A percentile compares a stretch with the other conserved stretches of the same genome.
Evolutionary conservation across 1,140 invertebrate species (phyloP).

Genomic region (Trypoxylus dichotomus): DNA sequence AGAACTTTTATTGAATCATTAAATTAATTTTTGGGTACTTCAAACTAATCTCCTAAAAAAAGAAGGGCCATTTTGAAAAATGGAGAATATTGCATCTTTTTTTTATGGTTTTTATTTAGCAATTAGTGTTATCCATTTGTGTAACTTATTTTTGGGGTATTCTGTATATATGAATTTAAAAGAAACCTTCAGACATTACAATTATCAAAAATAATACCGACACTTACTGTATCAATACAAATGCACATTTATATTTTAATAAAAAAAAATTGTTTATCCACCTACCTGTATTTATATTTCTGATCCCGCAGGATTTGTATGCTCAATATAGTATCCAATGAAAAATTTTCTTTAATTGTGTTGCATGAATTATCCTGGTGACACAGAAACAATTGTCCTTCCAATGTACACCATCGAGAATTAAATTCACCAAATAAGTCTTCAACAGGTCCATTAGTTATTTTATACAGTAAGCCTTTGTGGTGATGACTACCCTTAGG

Average conservation of each 20-base stretch:
- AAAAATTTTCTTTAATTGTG: conserved; percentile 60
- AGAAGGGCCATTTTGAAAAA: too few relatives aligned
- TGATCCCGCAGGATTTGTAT: conserved; percentile 65
- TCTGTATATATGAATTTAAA: too few relatives aligned
- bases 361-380: conserved; percentile 49
- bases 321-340: conserved; percentile 61
- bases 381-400: conserved; percentile 47
- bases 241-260: neutral
- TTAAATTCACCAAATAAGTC: conserved; percentile 53
- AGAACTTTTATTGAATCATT: too few relatives aligned
- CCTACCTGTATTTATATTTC: conserved; percentile 59
- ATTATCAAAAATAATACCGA: too few relatives aligned
- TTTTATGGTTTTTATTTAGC: too few relatives aligned
- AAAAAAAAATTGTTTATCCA: neutral
- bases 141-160: too few relatives aligned
- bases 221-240: too few relatives aligned
- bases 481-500: conserved; percentile 43
- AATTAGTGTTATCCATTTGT: too few relatives aligned
- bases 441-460: conserved; percentile 50
- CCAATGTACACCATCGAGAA: conserved; percentile 51
- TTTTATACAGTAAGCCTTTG: conserved; percentile 52
- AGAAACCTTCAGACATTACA: too few relatives aligned
- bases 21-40: too few relatives aligned
- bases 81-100: too few relatives aligned
- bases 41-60: too few relatives aligned